These are phyloP conservation scores for Alosa alosa DNA, from an alignment of 2,113 vertebrate genomes.

Conservation along the genomic window DNA sequence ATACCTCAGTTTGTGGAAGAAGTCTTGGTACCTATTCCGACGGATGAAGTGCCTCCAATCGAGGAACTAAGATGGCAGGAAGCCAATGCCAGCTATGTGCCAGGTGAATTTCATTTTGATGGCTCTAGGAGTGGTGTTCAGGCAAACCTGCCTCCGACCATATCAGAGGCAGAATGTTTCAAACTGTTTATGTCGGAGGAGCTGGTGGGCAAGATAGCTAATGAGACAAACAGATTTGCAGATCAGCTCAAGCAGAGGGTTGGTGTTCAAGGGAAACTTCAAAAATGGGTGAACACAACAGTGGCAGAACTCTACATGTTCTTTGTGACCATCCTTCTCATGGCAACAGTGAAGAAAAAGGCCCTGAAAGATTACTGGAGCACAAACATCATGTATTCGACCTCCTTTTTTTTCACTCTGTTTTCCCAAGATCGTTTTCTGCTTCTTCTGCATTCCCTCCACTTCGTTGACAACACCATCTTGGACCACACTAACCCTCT, in stretches of 20 bases:
- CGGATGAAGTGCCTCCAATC: too few species aligned
- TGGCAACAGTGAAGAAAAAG: background rate
- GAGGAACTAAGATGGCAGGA: background rate
- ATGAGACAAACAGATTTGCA: background rate
- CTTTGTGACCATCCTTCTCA: background rate
- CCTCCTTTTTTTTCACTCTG: background rate
- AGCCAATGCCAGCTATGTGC: too few species aligned
- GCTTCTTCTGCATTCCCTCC: background rate
- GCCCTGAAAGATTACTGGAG: background rate
- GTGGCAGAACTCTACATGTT: background rate
- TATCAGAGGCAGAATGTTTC: background rate
- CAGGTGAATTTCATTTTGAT: background rate
- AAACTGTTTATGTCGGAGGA: background rate
- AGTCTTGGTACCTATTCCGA: background rate
- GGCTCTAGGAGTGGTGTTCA: background rate
- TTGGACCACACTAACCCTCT: background rate
- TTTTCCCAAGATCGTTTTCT: slow-evolving; percentile 22
- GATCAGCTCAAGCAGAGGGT: background rate
- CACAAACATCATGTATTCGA: background rate
- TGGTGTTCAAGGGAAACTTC: background rate
- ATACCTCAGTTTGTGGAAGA: background rate
- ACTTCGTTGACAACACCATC: background rate
- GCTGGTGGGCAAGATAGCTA: background rate
- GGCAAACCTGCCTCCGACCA: background rate
- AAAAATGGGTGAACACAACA: background rate